phyloP scores from a whole-genome alignment of 2,888 invertebrate species.

The Epinotia nisella region DNA sequence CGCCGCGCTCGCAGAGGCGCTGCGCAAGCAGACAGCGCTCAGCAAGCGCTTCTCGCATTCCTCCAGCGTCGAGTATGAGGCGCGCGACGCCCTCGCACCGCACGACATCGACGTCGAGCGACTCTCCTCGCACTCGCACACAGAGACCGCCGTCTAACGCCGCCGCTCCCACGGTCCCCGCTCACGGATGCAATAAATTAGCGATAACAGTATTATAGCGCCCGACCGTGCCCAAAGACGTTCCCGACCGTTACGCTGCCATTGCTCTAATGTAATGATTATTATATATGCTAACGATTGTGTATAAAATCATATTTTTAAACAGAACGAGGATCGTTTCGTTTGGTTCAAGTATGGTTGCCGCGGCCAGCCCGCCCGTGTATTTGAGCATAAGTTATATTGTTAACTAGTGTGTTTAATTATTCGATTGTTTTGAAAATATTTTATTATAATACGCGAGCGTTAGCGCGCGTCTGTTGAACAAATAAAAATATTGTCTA shows the following conservation, averaged over 20 bases:
- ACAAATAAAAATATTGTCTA: slow-evolving; percentile 84
- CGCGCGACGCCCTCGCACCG: slow-evolving; percentile 94
- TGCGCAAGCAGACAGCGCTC: slow-evolving; percentile 96
- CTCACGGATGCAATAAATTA: slow-evolving; percentile 60
- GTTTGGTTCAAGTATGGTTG: slow-evolving; percentile 64
- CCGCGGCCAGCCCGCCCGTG: slow-evolving; percentile 57
- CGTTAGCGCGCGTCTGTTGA: slow-evolving; percentile 83
- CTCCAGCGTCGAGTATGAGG: slow-evolving; percentile 94
- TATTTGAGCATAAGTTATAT: slow-evolving; percentile 77
- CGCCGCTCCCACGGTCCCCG: slow-evolving; percentile 47
- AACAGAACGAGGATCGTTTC: slow-evolving; percentile 66
- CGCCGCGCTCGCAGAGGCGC: slow-evolving; percentile 96
- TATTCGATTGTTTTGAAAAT: slow-evolving; percentile 85
- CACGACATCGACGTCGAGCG: slow-evolving; percentile 97
- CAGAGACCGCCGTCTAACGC: slow-evolving; percentile 95
- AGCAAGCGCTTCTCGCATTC: slow-evolving; percentile 96
- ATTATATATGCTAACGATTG: slow-evolving; percentile 64
- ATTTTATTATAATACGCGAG: slow-evolving; percentile 84
- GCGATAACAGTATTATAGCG: slow-evolving; percentile 52
- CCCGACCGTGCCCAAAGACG: slow-evolving; percentile 53
- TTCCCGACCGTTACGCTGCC: slow-evolving; percentile 64
- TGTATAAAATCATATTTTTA: slow-evolving; percentile 75
- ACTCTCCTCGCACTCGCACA: slow-evolving; percentile 96
- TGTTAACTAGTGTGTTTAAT: slow-evolving; percentile 85
- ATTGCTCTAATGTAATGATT: slow-evolving; percentile 65